These are phyloP conservation scores for Stratiolaelaps scimitus DNA, from an alignment of 1,140 invertebrate species.

Conservation along the genomic window DNA sequence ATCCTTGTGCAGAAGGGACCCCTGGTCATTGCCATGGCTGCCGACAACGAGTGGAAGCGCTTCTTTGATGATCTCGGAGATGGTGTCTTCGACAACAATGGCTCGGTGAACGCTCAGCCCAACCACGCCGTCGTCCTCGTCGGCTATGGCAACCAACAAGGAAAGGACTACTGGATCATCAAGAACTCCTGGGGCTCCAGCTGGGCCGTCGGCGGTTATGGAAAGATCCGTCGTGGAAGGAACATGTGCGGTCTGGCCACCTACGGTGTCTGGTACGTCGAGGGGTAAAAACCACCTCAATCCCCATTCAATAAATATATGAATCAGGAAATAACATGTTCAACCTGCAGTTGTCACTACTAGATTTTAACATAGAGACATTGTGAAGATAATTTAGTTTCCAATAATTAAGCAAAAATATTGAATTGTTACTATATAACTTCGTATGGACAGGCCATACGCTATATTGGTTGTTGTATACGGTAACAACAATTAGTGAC, in stretches of 20 bases:
- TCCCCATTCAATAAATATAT: too few species aligned
- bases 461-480: too few species aligned
- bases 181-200: constrained; percentile 29
- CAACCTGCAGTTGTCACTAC: too few species aligned
- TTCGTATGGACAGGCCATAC: too few species aligned
- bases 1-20: constrained; percentile 23
- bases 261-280: constrained; percentile 16
- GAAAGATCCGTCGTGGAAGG: constrained; percentile 31
- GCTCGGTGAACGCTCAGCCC: constrained; percentile 31
- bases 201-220: constrained; percentile 33
- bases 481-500: too few species aligned
- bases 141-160: constrained; percentile 42
- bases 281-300: neutral
- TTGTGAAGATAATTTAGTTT: too few species aligned
- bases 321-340: too few species aligned
- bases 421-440: too few species aligned
- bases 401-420: too few species aligned
- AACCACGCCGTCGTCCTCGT: constrained; percentile 44
- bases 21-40: constrained; percentile 13
- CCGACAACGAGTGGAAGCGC: constrained; percentile 21
- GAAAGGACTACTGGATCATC: constrained; percentile 35
- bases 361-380: too few species aligned
- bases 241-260: constrained; percentile 30
- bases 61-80: constrained; percentile 24
- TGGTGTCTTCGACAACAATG: constrained; percentile 12